Evolutionary conservation across 2,888 invertebrate genomes (phyloP).

Genomic region (Eupithecia dodoneata): DNA sequence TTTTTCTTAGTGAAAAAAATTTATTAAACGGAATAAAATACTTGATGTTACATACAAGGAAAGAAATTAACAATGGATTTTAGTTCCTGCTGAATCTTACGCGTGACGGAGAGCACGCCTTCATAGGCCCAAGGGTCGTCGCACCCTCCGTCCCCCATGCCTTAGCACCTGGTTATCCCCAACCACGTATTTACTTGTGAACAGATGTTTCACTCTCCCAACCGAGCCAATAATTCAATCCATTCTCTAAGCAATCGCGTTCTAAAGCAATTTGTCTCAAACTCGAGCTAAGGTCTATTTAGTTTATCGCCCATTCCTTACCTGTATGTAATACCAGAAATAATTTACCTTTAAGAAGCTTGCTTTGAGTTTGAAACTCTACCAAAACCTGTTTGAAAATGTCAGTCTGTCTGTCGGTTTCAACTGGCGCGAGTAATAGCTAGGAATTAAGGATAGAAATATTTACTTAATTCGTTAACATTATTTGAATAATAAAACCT

Average conservation of each 20-base stretch:
- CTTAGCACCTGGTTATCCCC: constrained; percentile 78
- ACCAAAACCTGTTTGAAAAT: constrained; percentile 41
- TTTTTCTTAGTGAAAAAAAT: background rate
- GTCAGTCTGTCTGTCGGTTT: constrained; percentile 33
- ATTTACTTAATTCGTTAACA: background rate
- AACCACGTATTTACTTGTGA: constrained; percentile 61
- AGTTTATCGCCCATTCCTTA: constrained; percentile 11
- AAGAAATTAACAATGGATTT: constrained; percentile 30
- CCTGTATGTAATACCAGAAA: constrained; percentile 23
- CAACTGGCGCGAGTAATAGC: constrained; percentile 24
- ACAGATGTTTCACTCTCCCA: constrained; percentile 72
- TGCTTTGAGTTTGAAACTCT: constrained; percentile 27
- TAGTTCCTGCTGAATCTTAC: constrained; percentile 43
- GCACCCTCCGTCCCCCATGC: constrained; percentile 74
- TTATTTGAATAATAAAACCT: constrained; percentile 6
- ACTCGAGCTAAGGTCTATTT: constrained; percentile 8
- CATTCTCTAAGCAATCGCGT: constrained; percentile 23
- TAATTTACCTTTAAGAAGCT: constrained; percentile 27
- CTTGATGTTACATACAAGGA: constrained; percentile 12
- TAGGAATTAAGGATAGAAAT: constrained; percentile 11
- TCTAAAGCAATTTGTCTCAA: constrained; percentile 14
- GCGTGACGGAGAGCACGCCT: constrained; percentile 66
- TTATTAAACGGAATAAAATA: background rate
- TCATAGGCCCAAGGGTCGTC: constrained; percentile 74
- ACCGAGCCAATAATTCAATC: constrained; percentile 49